Base-by-base conservation (phyloP, 2,797 vertebrate genomes). In the Bufotes viridis region DNA sequence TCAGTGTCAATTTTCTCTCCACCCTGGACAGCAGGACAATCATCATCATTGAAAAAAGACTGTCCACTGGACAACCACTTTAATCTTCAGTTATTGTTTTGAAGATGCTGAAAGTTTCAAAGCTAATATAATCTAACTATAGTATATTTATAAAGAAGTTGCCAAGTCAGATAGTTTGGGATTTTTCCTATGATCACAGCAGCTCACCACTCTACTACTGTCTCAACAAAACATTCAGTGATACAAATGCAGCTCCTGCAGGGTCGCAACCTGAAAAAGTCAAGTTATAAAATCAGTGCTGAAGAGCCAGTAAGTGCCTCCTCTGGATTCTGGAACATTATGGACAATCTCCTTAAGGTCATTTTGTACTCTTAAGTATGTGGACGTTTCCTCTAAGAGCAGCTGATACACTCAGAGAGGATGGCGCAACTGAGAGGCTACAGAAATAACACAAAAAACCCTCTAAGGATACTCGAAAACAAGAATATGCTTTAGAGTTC, bases 221-320 rank as follows among this genome's bases (percentile, higher is more conserved):
- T 42, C 65, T 74, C 58, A 69, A 72, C 51, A 51, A 82, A 55
- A 60, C 57, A 53, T 63, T n/a, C 13, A 14, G 22, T 20, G 79
- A 58, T 87, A 61, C 18, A 75, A 87, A 24, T 29, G 42, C 9
- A 22, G 53, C 69, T 70, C 67, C 79, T 75, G 67, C 79, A 18
- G 79, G 10, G 86, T 26, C 55, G 75, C 57, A 57, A 87, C 18
- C 67, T 82, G 8, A 74, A 87, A 87, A 18, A 51, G 69, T 58
- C 29, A 60, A 63, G 81, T 53, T 17, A 67, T 78, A 81, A 87
- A 72, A 81, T 87, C 78, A 51, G 6, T 65, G 34, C 49, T 74
- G 67, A 87, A 82, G 69, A 42, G 29, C 42, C 57, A n/a, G 34
- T 75, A 87, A 87, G 86, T 87, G 86, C 67, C 24, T 72, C 69